Evolutionary conservation across 2,113 vertebrate species (phyloP), one percentile per base, ranked within the genome.

Genomic region (Bubo blakistoni): DNA sequence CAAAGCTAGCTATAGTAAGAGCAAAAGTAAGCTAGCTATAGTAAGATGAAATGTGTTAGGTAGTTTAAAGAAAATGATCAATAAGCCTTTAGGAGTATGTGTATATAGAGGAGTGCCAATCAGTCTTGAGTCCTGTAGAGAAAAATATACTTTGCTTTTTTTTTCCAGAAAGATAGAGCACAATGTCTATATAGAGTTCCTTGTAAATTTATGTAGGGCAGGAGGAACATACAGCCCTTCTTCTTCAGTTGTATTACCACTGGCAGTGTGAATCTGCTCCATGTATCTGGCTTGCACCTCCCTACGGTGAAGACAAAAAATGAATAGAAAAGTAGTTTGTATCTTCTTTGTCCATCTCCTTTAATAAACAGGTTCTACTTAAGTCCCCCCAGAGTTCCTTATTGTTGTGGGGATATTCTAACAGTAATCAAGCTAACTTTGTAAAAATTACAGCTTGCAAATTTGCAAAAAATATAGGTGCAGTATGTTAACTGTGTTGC

Each of bases 321-420:
- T 0, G 1, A 34, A 63, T 6, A 25, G 51, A 46, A 38, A 54
- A 27, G 4, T 30, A 7, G 10, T 25, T 82, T 65, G 5, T 6
- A 3, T 55, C 7, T 59, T 59, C 14, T 42, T 40, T 66, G 26
- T 47, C 24, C 19, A 55, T 51, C 15, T 90, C 6, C 30, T 66
- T 65, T 8, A 88, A 18, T 18, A 80, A 86, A 58, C 1, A 15
- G 0, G 1, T 34, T 54, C 27, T 46, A 12, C 12, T 46, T 44
- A 25, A 40, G 26, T 38, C 17, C 27, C 7, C 57, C 59, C 13
- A 82, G 29, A 51, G 38, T 11, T 42, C 25, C n/a, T n/a, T 42
- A 11, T 3, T 57, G 25, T 16, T 42, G 20, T 18, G 38, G 19
- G 86, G 6, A 44, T 7, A 69, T 34, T 57, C 16, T 80, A 54